Evolutionary conservation across 1,140 invertebrate species (phyloP).

Genomic region (Pachypeltis micranthus): DNA sequence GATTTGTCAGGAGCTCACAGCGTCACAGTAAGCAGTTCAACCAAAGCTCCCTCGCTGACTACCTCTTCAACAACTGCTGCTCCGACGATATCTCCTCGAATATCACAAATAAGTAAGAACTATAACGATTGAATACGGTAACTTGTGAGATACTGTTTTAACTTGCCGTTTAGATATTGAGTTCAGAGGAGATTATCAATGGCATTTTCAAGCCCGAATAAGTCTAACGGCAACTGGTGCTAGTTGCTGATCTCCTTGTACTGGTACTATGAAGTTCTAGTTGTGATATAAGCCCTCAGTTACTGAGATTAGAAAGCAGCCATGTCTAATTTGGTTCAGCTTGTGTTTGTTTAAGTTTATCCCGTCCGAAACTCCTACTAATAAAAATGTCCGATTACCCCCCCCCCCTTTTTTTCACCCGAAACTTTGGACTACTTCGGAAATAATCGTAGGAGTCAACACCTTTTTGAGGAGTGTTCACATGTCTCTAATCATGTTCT

Average conservation of each 20-base stretch:
- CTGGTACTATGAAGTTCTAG: neutral
- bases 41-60: neutral
- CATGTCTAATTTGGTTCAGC: no score
- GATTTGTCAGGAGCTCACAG: conserved; percentile 2
- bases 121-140: no score
- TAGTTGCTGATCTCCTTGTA: neutral
- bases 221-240: neutral
- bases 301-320: no score
- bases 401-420: no score
- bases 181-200: neutral
- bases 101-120: conserved; percentile 4
- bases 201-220: neutral
- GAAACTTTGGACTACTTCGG: no score
- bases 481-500: no score
- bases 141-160: no score
- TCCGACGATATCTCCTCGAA: no score
- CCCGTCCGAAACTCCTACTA: neutral
- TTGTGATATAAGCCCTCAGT: neutral
- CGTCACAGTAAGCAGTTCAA: neutral
- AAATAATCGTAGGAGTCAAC: no score
- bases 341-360: no score
- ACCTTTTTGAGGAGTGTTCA: no score
- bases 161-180: neutral
- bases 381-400: neutral
- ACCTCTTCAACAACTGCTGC: no score